Evolutionary conservation across 2,113 vertebrate species (phyloP), one percentile per base, ranked within the genome.

Genomic region (Muntiacus reevesi): DNA sequence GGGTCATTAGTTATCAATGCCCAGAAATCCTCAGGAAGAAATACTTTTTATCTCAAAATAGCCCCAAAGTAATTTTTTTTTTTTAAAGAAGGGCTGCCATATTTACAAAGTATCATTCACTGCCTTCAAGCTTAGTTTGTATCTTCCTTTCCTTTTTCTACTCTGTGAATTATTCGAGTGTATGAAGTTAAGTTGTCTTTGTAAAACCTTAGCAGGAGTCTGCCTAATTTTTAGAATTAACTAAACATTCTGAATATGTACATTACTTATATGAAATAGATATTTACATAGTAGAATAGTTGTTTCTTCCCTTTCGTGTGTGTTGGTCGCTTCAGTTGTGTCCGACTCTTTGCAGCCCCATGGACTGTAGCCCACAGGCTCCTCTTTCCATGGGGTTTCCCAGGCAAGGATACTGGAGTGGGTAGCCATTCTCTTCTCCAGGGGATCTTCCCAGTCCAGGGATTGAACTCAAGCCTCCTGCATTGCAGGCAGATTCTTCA

Each of bases 1-100:
- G 87, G 71, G 21, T 89, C 93, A 85, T 88, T 96, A 79, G 79
- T 94, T 96, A 93, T 87, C 82, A 96, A 43, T 87, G 45, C 43
- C 25, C 28, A 91, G 83, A 91, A 87, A 36, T 86, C 59, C 55
- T 93, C 54, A 4, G 13, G 36, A 91, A 95, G 82, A 91, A 89
- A 89, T 50, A n/a, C 14, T 36, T 84, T 96, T 96, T 93, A 94
- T 94, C 52, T 97, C 83, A 87, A 74, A 91, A 91, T 62, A 96
- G 85, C 55, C 86, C 82, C 43, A 85, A 36, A 91, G 28, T 95
- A 96, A 94, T 95, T 95, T 93, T 81, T 84, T 8, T 25, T 76
- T 96, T 76, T 81, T 2, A 43, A 95, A 95, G 59, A 94, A 71
- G 36, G 43, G n/a, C 47, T 94, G 7, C 30, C 47, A 2, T 91